phyloP scores from a whole-genome alignment of 1,140 invertebrate genomes.

The Drosophila lini region DNA sequence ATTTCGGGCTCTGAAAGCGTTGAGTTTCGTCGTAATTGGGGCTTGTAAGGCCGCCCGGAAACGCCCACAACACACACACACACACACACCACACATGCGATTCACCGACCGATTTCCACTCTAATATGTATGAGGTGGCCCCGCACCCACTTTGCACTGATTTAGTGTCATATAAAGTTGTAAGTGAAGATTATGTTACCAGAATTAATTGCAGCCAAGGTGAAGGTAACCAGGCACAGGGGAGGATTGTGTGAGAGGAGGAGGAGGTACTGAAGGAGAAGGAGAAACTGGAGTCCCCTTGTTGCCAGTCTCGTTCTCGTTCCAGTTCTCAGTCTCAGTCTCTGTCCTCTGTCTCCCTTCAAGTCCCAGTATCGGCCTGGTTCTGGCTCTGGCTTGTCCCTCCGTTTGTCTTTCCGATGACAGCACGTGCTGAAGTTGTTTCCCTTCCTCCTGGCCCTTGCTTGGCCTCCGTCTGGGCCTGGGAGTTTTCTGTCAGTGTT shows the following conservation, averaged over 20 bases:
- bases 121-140: constrained; percentile 35
- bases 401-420: constrained; percentile 47
- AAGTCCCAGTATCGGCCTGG: constrained; percentile 15
- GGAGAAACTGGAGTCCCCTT: constrained; percentile 37
- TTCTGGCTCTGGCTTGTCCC: constrained; percentile 20
- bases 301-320: constrained; percentile 1
- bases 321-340: constrained; percentile 8
- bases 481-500: constrained; percentile 32
- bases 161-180: constrained; percentile 82
- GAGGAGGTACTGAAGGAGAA: neutral
- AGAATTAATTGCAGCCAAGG: constrained; percentile 80
- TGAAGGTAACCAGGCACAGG: constrained; percentile 65
- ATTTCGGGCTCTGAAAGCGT: constrained; percentile 65
- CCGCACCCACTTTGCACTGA: constrained; percentile 57
- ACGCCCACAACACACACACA: constrained; percentile 33
- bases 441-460: constrained; percentile 4
- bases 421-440: constrained; percentile 73
- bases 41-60: constrained; percentile 43
- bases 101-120: constrained; percentile 20
- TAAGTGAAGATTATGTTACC: constrained; percentile 83
- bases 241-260: neutral
- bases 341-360: constrained; percentile 6
- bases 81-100: constrained; percentile 13
- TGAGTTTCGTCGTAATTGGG: constrained; percentile 66
- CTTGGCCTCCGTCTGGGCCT: neutral